phyloP scores from a whole-genome alignment of 1,140 invertebrate species.

The Trachymyrmex cornetzi region DNA sequence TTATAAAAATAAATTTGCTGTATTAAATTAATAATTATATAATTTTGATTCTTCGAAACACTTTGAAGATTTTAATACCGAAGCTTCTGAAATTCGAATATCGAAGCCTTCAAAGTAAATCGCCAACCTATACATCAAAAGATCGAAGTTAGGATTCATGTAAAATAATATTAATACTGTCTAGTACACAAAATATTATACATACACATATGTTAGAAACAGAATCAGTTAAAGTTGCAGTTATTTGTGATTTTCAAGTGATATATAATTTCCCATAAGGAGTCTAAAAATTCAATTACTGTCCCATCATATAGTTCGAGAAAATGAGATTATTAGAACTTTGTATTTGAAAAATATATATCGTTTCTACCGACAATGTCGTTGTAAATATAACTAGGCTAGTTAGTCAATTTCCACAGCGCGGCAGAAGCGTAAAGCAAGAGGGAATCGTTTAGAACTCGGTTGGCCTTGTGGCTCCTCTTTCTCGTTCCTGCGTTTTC shows the following conservation, averaged over 20 bases:
- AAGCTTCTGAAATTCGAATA: too few relatives aligned
- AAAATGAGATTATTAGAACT: neutral
- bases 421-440: slow-evolving; percentile 75
- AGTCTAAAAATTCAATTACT: neutral
- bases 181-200: neutral
- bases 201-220: neutral
- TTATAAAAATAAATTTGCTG: too few relatives aligned
- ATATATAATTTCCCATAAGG: neutral
- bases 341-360: neutral
- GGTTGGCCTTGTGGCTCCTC: slow-evolving; percentile 83
- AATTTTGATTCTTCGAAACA: too few relatives aligned
- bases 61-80: too few relatives aligned
- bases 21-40: too few relatives aligned
- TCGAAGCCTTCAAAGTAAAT: neutral
- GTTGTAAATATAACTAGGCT: slow-evolving; percentile 76
- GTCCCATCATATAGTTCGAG: neutral
- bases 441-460: slow-evolving; percentile 75
- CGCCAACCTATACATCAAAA: neutral
- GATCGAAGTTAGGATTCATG: neutral
- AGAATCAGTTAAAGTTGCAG: neutral
- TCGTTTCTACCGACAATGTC: neutral
- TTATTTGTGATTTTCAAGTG: neutral
- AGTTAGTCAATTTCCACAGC: slow-evolving; percentile 76
- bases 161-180: neutral
- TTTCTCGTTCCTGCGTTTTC: slow-evolving; percentile 63